Evolutionary conservation across 2,888 invertebrate genomes (phyloP), one percentile per base, ranked within the genome.

Genomic region (Drosophila percnosoma): DNA sequence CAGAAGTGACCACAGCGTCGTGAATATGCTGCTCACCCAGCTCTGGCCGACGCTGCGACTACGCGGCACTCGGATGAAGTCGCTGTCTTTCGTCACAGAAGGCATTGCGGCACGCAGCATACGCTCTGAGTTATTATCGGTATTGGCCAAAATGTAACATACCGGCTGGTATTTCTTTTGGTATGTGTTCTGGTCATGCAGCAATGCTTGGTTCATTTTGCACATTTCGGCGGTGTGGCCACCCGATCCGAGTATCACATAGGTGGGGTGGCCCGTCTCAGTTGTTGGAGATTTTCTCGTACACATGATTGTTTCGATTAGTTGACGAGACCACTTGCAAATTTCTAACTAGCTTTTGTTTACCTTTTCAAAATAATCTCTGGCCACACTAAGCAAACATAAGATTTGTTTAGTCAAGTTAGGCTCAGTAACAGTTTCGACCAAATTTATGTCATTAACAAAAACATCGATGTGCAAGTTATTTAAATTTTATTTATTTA

Each of bases 151-250:
- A 53, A 98, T 93, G 90, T 98, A 98, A 66, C 95, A 93, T 62
- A 98, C 94, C 1, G 98, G 97, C 1, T 93, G 92, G 91, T 97
- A 98, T 4, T 55, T 38, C 2, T 54, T 45, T 1, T 40, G 18
- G 7, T 69, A 64, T 5, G 36, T 33, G 5, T 55, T 45, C 4
- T 10, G 61, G 31, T 67, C 75, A 11, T 69, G 62, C 6, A 89
- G 27, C 52, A 99, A 91, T 34, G 94, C 94, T 78, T 94, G 93
- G 8, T 96, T 92, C 49, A 99, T 94, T 74, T 95, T 94, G 58
- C 99, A 92, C 94, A 99, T 96, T 94, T 99, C 99, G n/a, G 96
- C 96, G 0, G 99, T 99, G 92, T 99, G 99, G 0, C 93, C 93
- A 8, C 93, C 93, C 1, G 93, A 93, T 31, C 93, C 93, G 1